Evolutionary conservation across 2,888 invertebrate species (phyloP).

Genomic region (Calameuta filiformis): DNA sequence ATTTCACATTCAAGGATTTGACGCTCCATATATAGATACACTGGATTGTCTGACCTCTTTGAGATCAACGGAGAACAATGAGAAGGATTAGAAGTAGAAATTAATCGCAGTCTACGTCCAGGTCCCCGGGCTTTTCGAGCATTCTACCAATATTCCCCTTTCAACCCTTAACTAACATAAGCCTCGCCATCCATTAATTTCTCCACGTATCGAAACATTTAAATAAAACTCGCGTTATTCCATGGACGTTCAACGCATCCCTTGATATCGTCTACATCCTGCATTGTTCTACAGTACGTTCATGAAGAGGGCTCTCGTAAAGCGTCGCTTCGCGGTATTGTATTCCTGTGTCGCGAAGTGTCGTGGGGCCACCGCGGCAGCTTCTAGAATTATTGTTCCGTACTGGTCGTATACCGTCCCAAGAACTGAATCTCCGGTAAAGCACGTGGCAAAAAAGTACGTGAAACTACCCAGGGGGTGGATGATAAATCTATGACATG

Average conservation of each 20-base stretch:
- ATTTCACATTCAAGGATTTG: conserved; percentile 10
- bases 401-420: neutral
- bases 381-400: neutral
- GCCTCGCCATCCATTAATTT: neutral
- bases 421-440: neutral
- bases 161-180: neutral
- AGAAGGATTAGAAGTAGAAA: neutral
- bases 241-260: neutral
- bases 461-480: neutral
- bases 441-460: neutral
- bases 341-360: neutral
- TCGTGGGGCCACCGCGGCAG: neutral
- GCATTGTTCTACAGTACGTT: neutral
- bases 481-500: neutral
- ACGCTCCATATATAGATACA: neutral
- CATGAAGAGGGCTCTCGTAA: neutral
- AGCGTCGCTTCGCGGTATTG: neutral
- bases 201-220: neutral
- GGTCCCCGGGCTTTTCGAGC: neutral
- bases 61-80: neutral
- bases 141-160: neutral
- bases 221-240: neutral
- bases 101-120: neutral
- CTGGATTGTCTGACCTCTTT: neutral
- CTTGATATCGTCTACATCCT: neutral